Base-by-base conservation (phyloP, 2,888 invertebrate genomes). In the Drosophila bunnanda region DNA sequence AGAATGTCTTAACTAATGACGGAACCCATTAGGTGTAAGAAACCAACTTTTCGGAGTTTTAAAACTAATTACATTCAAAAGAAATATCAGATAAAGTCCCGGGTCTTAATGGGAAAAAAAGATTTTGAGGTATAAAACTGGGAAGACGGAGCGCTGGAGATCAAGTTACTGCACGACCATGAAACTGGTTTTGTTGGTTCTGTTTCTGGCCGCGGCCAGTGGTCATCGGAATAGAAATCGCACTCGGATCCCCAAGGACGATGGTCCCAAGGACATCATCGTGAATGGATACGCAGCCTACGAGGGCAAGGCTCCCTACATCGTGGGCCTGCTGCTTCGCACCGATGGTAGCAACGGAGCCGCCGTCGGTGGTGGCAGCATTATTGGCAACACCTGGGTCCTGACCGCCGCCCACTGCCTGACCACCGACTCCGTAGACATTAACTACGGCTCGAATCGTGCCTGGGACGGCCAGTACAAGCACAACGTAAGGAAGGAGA, bases 361-460 rank as follows among this genome's bases (percentile, higher is more conserved):
- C 50, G 76, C 55, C 57, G 71, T 70, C 56, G 89, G 90, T 12
- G 88, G 81, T 41, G 89, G 89, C 32, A 72, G 82, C 12, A 43
- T 90, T 3, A 89, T 90, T 34, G 76, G 48, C 8, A 46, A 77
- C 13, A 72, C 17, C 12, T 89, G 77, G 78, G 72, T 90, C 1
- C 53, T 90, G 38, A 90, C 90, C 10, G 90, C 89, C 25, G 90
- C 88, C 58, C 90, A 90, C 10, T 90, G 90, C 50, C 59, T 75
- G 4, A 80, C 84, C 9, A 72, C 79, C 8, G 71, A 79, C 53
- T 75, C 75, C 41, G 76, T 78, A 58, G 74, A 78, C 48, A 78
- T 89, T 41, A 56, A 77, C 60, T 77, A 76, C 25, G 79, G 79
- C n/a, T 80, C 89, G 13, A 88, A 78, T 34, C 54, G 66, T 30